Percentiles rank a stretch among this genome's conserved stretches.
These are phyloP conservation scores for Parapsyche elsis DNA, from an alignment of 1,140 invertebrate species.

Conservation along the genomic window DNA sequence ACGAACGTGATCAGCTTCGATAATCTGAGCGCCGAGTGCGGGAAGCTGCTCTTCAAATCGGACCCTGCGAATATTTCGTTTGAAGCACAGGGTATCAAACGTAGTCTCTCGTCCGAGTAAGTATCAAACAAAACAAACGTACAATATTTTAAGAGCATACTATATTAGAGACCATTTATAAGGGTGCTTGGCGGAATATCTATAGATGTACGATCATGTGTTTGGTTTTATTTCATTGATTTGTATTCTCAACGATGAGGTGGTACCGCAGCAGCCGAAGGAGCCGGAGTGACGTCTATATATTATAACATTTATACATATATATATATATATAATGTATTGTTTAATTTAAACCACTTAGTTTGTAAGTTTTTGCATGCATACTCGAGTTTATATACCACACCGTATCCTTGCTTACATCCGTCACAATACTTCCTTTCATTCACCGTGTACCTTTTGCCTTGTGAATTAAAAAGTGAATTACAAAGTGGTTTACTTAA, in stretches of 20 bases:
- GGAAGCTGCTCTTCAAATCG: conserved; percentile 23
- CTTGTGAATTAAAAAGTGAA: no score
- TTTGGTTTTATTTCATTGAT: background rate
- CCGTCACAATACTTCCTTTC: no score
- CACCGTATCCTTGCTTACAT: no score
- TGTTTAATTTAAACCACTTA: no score
- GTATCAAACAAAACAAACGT: conserved; percentile 1
- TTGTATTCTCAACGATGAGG: background rate
- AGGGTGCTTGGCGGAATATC: conserved; percentile 38
- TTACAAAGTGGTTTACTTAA: no score
- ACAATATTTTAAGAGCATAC: background rate
- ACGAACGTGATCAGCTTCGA: conserved; percentile 38
- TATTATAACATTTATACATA: no score
- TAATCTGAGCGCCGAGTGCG: conserved; percentile 29
- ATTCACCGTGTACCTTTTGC: no score
- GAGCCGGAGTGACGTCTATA: background rate
- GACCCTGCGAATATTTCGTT: background rate
- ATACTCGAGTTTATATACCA: no score
- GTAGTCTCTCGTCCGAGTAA: conserved; percentile 19
- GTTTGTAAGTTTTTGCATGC: no score
- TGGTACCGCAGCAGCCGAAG: background rate
- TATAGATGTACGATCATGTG: background rate
- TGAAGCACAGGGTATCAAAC: background rate
- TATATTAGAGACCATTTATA: conserved; percentile 8
- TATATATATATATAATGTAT: no score